A percentile compares a stretch with the other conserved stretches of the same genome.
Conservation (phyloP, 2,888 invertebrate species). For the Margaritifera margaritifera region DNA sequence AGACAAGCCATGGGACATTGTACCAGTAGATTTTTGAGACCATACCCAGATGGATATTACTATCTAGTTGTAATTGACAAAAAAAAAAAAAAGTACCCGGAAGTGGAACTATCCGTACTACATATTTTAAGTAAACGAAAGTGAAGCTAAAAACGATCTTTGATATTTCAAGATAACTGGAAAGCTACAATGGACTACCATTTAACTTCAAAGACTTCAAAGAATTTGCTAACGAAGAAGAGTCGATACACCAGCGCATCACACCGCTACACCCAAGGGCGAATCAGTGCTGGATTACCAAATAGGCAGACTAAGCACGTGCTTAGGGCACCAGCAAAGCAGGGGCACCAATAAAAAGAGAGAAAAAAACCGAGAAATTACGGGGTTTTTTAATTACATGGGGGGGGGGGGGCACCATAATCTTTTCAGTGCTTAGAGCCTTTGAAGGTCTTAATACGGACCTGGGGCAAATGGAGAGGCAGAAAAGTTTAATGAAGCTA, state of each 20-base stretch:
- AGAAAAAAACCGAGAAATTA: too few relatives aligned
- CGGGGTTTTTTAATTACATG: too few relatives aligned
- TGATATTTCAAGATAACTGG: conserved; percentile 10
- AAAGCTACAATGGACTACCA: conserved; percentile 26
- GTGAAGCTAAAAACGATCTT: conserved; percentile 17
- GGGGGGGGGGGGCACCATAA: too few relatives aligned
- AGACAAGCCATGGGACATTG: conserved; percentile 4
- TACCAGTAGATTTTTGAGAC: conserved; percentile 8
- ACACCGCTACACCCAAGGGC: conserved; percentile 12
- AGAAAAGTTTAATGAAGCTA: conserved; percentile 19
- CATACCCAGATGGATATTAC: conserved; percentile 13
- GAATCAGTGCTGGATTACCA: too few relatives aligned
- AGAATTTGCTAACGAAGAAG: conserved; percentile 16
- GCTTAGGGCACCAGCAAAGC: too few relatives aligned
- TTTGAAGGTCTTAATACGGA: too few relatives aligned
- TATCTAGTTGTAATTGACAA: conserved; percentile 14
- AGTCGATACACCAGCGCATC: conserved; percentile 19
- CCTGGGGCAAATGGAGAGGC: conserved; percentile 16
- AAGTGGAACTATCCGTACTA: conserved; percentile 8
- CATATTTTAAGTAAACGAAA: conserved; percentile 6
- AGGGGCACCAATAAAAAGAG: too few relatives aligned
- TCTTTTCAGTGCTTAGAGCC: too few relatives aligned
- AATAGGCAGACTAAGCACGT: too few relatives aligned
- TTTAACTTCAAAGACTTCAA: conserved; percentile 23
- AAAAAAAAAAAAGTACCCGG: conserved; percentile 17